Conservation (phyloP, 2,113 vertebrate genomes). For the Hemiscyllium ocellatum region DNA sequence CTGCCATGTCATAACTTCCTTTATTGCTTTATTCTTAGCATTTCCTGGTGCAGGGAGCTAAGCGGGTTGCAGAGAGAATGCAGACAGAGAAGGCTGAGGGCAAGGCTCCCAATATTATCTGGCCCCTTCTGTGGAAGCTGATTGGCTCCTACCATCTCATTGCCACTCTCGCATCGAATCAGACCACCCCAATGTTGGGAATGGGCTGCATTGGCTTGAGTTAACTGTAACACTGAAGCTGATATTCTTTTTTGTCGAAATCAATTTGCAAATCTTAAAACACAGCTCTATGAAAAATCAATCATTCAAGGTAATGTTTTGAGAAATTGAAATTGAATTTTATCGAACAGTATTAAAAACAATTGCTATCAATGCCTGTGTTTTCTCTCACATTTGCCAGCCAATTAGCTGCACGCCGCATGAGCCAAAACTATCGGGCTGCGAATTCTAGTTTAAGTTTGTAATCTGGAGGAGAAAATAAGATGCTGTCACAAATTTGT, state of each 20-base stretch:
- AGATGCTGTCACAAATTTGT: not conserved
- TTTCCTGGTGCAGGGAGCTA: no score
- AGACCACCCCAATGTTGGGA: no score
- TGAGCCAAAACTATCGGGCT: not conserved
- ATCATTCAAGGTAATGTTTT: not conserved
- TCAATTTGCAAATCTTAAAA: not conserved
- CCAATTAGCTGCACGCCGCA: not conserved
- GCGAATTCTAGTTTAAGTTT: not conserved
- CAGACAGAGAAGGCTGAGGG: no score
- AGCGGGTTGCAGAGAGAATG: no score
- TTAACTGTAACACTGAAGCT: not conserved
- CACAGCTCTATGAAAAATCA: not conserved
- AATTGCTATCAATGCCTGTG: not conserved
- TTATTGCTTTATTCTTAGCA: no score
- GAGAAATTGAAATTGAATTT: not conserved
- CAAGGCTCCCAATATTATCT: no score
- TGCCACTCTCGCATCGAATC: no score
- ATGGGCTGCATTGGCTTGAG: not conserved
- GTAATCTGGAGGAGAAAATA: not conserved
- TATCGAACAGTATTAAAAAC: not conserved
- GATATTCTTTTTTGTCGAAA: not conserved
- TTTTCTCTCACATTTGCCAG: not conserved
- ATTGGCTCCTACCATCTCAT: no score
- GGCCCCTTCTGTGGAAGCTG: no score
- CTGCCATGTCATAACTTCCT: no score